Conservation (phyloP, 2,113 vertebrate genomes). For the Megaceryle torquata region DNA sequence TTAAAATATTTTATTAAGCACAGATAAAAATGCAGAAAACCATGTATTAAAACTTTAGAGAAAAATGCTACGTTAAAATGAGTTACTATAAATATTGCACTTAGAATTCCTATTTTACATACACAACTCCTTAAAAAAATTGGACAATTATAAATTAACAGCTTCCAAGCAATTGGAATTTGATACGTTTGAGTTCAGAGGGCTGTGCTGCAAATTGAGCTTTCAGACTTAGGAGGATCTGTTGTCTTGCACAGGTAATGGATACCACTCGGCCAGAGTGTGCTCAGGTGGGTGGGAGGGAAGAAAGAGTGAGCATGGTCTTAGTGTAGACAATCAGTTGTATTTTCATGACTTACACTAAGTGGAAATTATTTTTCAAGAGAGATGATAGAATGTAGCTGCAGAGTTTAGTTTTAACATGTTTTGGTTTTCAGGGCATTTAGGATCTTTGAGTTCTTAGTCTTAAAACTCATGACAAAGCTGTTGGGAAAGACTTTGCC, state of each 20-base stretch:
- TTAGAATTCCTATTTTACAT: conserved; percentile 75
- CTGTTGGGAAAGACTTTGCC: conserved; percentile 90
- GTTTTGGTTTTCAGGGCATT: conserved; percentile 87
- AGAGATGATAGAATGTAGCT: neutral
- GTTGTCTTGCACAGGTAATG: neutral
- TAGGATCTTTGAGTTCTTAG: conserved; percentile 91
- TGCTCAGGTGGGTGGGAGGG: neutral
- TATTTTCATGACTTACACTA: neutral
- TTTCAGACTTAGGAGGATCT: neutral
- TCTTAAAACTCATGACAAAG: conserved; percentile 91
- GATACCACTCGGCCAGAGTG: neutral
- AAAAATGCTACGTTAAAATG: conserved; percentile 63
- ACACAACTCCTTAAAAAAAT: conserved; percentile 61
- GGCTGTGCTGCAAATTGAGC: neutral
- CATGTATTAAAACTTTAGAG: conserved; percentile 44
- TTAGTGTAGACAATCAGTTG: neutral
- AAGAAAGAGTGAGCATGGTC: neutral
- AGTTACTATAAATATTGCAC: conserved; percentile 87
- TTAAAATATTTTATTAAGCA: conserved; percentile 78
- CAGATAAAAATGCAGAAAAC: conserved; percentile 62
- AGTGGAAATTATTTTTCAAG: conserved; percentile 26
- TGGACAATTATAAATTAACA: conserved; percentile 70
- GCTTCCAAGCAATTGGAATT: conserved; percentile 22
- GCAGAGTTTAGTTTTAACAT: conserved; percentile 76
- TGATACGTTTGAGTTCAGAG: neutral